Evolutionary conservation across 2,888 invertebrate species (phyloP).

Genomic region (Agapostemon virescens): DNA sequence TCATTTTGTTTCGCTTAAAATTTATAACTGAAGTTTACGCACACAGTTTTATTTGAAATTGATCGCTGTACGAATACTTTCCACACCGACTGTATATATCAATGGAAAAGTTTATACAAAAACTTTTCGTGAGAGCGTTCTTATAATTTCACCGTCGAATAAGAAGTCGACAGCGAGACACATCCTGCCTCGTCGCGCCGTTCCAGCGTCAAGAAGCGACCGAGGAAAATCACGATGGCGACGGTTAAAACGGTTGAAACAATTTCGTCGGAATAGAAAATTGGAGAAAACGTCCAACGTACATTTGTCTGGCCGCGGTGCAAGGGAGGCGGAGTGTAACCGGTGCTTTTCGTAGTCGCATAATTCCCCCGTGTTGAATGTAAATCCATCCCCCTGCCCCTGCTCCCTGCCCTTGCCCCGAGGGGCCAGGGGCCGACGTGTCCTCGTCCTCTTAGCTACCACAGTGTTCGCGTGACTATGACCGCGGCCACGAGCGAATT

Average conservation of each 20-base stretch:
- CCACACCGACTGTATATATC: no score
- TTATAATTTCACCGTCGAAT: no score
- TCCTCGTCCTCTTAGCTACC: slow-evolving; percentile 40
- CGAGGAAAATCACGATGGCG: background rate
- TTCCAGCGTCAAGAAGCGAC: no score
- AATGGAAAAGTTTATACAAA: no score
- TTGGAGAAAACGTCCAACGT: background rate
- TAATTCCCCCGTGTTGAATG: slow-evolving; percentile 64
- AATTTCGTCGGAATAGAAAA: background rate
- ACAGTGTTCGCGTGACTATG: slow-evolving; percentile 65
- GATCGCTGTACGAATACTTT: no score
- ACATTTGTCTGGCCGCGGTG: background rate
- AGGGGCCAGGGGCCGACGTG: slow-evolving; percentile 29
- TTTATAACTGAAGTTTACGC: no score
- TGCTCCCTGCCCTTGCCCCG: background rate
- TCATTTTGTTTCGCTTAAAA: no score
- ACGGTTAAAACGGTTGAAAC: background rate
- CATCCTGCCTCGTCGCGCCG: no score
- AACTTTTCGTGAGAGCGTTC: no score
- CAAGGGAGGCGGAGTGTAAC: slow-evolving; percentile 18
- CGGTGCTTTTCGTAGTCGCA: slow-evolving; percentile 58
- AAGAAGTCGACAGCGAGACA: no score
- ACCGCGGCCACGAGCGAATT: slow-evolving; percentile 63
- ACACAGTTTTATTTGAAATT: no score
- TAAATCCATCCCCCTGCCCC: slow-evolving; percentile 55